Evolutionary conservation across 2,113 vertebrate species (phyloP), one percentile per base, ranked within the genome.

Genomic region (Erythrocercus mccallii): DNA sequence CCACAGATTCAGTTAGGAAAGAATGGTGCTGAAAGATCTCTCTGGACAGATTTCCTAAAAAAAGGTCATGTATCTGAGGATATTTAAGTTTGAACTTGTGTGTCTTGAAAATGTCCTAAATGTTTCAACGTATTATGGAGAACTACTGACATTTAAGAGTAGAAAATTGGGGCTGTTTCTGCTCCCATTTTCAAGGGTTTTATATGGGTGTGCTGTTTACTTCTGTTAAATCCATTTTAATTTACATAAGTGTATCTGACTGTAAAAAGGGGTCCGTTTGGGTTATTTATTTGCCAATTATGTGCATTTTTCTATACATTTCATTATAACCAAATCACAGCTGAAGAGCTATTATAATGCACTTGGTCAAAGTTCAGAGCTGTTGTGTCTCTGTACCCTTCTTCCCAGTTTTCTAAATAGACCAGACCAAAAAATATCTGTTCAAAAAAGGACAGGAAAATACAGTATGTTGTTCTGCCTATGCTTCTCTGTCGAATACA

Each of bases 311-410:
- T 87, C 71, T 82, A 48, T 42, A n/a, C 10, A 30, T 86, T 61
- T 50, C 15, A 37, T 69, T 61, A 12, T 24, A 92, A 86, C 5
- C 4, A 76, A 62, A 90, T 65, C 56, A 54, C 47, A 83, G 11
- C 53, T 45, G 22, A 92, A 30, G 25, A 92, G 22, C 37, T 65
- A 14, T 45, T 82, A 27, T 8, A 82, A 72, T 61, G 28, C 14
- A 45, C 11, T 53, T 56, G 44, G 66, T 85, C 21, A 61, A 92
- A 81, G 45, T 69, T 90, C 81, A 95, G n/a, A n/a, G 10, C 23
- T 65, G 7, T 35, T 83, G 42, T 1, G 5, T 11, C 17, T 68
- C 30, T 85, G 15, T 1, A 9, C 7, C 9, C 5, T 79, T 47
- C 37, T 44, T 13, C 27, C 15, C 31, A 50, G 11, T 45, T 72